Base-by-base conservation (phyloP, 2,888 invertebrate species). In the Rhaphigaster nebulosa region DNA sequence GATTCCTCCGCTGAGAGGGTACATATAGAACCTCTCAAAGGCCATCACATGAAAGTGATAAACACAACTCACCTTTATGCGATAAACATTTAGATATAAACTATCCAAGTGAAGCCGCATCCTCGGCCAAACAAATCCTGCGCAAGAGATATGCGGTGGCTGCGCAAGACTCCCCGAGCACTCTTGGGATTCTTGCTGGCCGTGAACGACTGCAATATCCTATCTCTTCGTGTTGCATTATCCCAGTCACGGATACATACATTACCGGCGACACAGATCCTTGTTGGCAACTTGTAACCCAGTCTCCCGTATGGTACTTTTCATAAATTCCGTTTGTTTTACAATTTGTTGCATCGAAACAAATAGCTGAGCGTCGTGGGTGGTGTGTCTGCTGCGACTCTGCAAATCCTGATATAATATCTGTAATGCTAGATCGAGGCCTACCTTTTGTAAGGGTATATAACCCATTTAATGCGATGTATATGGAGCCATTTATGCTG, bases 251-350 rank as follows among this genome's bases (percentile, higher is more conserved):
- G 70, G 70, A 76, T 76, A 76, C 70, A 76, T 76, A 76, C 70
- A 76, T 76, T 76, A 76, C 34, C 70, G 38, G 70, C 70, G 70
- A 23, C 70, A 76, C 70, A 76, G 70, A 76, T 76, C 70, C 70
- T 8, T 76, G 70, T 76, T 76, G 38, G 10, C 20, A 76, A 76
- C 70, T 76, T 76, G 70, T 76, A 76, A 76, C 70, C 70, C 34
- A 23, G 70, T 76, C 70, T 38, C 34, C 38, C 18, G 1, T 6
- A 3, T 29, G 70, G 34, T 76, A 84, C 84, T 84, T 84, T 84
- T 84, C 84, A 84, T 84, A 84, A 84, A 84, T 84, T n/a, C 84
- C 45, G n/a, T 41, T 38, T 84, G 84, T 84, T 84, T n/a, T 84
- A 45, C 45, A 84, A 41, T 84, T 84, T 45, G 34, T 76, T 38